A percentile compares a stretch with the other conserved stretches of the same genome.
These are phyloP conservation scores for Poeciliopsis retropinna DNA, from an alignment of 2,113 vertebrate genomes.

Conservation along the genomic window DNA sequence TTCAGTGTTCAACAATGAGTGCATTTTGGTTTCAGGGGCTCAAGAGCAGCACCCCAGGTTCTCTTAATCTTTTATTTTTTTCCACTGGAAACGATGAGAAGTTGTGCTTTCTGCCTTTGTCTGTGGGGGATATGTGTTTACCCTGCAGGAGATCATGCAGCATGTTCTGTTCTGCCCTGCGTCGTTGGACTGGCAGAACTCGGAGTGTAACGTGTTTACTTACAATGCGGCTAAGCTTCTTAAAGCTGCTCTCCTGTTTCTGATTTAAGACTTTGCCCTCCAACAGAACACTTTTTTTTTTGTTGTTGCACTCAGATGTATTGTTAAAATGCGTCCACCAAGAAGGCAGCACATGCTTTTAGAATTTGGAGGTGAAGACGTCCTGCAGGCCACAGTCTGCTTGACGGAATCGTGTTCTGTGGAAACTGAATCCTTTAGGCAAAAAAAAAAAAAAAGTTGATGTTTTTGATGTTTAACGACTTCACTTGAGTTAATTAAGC, in stretches of 20 bases:
- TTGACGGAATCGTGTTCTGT: background rate
- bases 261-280: slow-evolving; percentile 45
- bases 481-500: background rate
- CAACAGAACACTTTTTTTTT: slow-evolving; percentile 19
- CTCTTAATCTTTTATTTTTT: slow-evolving; percentile 17
- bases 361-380: slow-evolving; percentile 19
- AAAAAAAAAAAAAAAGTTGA: background rate
- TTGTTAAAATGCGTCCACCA: slow-evolving; percentile 32
- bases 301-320: slow-evolving; percentile 8
- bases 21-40: slow-evolving; percentile 5
- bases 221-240: slow-evolving; percentile 50
- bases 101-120: slow-evolving; percentile 9
- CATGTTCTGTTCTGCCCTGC: slow-evolving; percentile 35
- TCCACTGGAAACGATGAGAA: background rate
- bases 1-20: background rate
- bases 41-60: background rate
- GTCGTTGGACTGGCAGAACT: slow-evolving; percentile 3
- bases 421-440: background rate
- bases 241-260: slow-evolving; percentile 53
- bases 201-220: slow-evolving; percentile 54
- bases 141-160: slow-evolving; percentile 29
- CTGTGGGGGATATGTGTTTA: slow-evolving; percentile 23
- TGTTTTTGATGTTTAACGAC: background rate
- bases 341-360: slow-evolving; percentile 38
- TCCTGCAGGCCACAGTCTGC: slow-evolving; percentile 8